Conservation (phyloP, 2,113 vertebrate genomes). For the Empidonax alnorum region DNA sequence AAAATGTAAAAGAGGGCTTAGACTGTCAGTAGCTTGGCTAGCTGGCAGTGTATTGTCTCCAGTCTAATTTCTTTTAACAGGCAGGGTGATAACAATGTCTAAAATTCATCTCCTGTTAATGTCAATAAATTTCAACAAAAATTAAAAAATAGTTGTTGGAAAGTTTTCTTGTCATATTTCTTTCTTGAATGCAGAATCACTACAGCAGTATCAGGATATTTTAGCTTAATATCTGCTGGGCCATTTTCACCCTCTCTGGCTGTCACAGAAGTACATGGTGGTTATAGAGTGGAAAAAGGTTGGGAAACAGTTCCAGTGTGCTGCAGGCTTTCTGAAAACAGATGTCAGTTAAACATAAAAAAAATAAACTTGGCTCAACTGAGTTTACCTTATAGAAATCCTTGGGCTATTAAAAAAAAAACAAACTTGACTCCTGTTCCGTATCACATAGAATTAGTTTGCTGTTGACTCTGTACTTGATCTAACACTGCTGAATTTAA, state of each 20-base stretch:
- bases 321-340: constrained; percentile 51
- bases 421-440: constrained; percentile 6
- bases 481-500: constrained; percentile 2
- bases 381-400: constrained; percentile 50
- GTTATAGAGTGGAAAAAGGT: not conserved
- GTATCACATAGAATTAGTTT: constrained; percentile 25
- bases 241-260: not conserved
- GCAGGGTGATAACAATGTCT: not conserved
- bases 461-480: constrained; percentile 43
- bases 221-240: not conserved
- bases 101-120: not conserved
- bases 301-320: not conserved
- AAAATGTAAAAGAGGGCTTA: constrained; percentile 33
- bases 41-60: not conserved
- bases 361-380: constrained; percentile 35
- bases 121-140: not conserved
- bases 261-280: not conserved
- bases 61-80: not conserved
- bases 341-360: constrained; percentile 48
- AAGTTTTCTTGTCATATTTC: not conserved
- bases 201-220: not conserved
- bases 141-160: not conserved
- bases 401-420: constrained; percentile 27
- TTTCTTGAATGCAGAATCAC: not conserved
- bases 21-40: not conserved